Conservation (phyloP, 2,888 invertebrate genomes). For the Orchesella flavescens region DNA sequence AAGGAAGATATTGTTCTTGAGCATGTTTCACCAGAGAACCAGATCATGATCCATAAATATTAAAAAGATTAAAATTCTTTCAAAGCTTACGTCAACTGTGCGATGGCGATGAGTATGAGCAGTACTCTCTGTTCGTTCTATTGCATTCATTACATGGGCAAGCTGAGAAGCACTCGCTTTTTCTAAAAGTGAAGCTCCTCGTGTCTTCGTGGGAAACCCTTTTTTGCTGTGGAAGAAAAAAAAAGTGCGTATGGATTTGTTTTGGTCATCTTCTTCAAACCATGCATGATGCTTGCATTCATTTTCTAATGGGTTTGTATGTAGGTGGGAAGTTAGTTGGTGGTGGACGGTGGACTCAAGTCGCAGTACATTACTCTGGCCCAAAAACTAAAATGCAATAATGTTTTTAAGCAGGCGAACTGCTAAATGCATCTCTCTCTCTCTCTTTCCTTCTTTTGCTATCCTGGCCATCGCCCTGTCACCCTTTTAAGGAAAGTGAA, state of each 20-base stretch:
- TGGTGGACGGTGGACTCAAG: too few relatives aligned
- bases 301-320: background rate
- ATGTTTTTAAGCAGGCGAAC: too few relatives aligned
- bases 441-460: conserved; percentile 3
- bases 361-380: too few relatives aligned
- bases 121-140: background rate
- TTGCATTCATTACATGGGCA: background rate
- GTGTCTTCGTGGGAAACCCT: conserved; percentile 16
- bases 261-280: background rate
- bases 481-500: conserved; percentile 43
- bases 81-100: background rate
- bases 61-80: conserved; percentile 6
- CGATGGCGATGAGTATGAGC: background rate
- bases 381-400: too few relatives aligned
- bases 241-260: background rate
- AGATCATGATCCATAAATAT: conserved; percentile 49
- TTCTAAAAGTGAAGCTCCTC: background rate
- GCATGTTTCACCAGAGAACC: conserved; percentile 6
- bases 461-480: conserved; percentile 48
- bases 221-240: conserved; percentile 4
- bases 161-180: background rate
- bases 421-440: background rate
- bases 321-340: conserved; percentile 46
- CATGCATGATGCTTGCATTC: background rate
- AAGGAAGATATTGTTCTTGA: background rate